These are phyloP conservation scores for Patiria miniata DNA, from an alignment of 35 echinoderm and acorn worm genomes.

Conservation along the genomic window DNA sequence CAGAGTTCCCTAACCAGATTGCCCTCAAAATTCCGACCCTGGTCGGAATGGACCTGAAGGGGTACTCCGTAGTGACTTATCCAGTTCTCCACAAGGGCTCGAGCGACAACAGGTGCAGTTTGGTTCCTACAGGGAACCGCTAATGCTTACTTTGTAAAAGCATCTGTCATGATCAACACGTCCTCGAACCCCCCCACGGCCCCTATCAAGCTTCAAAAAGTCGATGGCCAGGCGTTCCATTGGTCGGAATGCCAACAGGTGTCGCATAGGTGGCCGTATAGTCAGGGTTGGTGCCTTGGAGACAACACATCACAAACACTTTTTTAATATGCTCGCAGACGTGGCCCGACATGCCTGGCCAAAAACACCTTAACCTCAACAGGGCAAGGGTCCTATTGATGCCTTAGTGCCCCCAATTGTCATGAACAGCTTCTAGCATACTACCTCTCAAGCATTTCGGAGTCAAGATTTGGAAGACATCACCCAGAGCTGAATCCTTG, in stretches of 20 bases:
- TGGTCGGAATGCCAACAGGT: slow-evolving; percentile 62
- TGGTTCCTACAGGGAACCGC: slow-evolving; percentile 53
- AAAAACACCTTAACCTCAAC: slow-evolving; percentile 53
- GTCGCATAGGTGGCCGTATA: slow-evolving; percentile 24
- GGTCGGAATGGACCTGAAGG: slow-evolving; percentile 45
- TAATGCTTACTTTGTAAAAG: slow-evolving; percentile 54
- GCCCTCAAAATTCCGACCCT: slow-evolving; percentile 62
- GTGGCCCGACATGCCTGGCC: slow-evolving; percentile 50
- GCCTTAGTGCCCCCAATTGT: slow-evolving; percentile 64
- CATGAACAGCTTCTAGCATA: slow-evolving; percentile 27
- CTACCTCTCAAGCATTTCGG: background rate
- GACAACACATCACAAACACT: slow-evolving; percentile 43
- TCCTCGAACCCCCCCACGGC: slow-evolving; percentile 30
- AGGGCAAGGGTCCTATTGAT: slow-evolving; percentile 27
- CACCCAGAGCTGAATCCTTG: background rate
- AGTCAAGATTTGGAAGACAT: slow-evolving; percentile 32
- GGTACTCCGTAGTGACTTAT: slow-evolving; percentile 64
- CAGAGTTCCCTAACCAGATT: slow-evolving; percentile 50
- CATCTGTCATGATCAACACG: slow-evolving; percentile 52
- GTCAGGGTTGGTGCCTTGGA: slow-evolving; percentile 35
- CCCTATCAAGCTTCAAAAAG: slow-evolving; percentile 48
- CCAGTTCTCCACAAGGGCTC: slow-evolving; percentile 47
- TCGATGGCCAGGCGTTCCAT: slow-evolving; percentile 55
- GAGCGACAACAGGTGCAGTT: slow-evolving; percentile 40
- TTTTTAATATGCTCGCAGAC: background rate